Evolutionary conservation across 2,797 vertebrate genomes (phyloP).

Genomic region (Fundulus diaphanus): DNA sequence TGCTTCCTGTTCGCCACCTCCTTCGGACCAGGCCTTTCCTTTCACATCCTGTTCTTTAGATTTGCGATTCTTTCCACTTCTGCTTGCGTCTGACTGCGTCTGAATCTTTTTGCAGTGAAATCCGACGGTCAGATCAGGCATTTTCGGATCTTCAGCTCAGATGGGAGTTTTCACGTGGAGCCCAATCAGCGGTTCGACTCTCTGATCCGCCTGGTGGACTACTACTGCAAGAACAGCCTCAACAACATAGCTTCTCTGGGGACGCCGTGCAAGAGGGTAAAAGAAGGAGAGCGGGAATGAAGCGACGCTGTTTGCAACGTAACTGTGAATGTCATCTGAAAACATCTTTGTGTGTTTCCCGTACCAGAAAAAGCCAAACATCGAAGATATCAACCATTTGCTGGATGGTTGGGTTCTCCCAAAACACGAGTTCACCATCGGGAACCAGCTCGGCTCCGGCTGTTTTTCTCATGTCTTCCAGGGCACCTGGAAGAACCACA

Average conservation of each 20-base stretch:
- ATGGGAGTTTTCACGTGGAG: conserved; percentile 61
- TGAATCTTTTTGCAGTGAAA: conserved; percentile 70
- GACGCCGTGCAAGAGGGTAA: conserved; percentile 70
- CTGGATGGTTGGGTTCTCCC: conserved; percentile 86
- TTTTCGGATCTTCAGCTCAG: conserved; percentile 76
- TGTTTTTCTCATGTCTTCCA: conserved; percentile 84
- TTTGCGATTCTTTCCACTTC: background rate
- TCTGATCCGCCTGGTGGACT: conserved; percentile 73
- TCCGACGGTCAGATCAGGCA: conserved; percentile 71
- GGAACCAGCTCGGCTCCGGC: conserved; percentile 79
- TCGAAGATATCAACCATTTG: conserved; percentile 68
- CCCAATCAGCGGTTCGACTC: conserved; percentile 58
- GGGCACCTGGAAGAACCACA: conserved; percentile 83
- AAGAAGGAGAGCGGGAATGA: conserved; percentile 6
- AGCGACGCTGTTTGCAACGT: background rate
- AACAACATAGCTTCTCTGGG: conserved; percentile 55
- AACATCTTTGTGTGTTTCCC: background rate
- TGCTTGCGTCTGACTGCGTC: background rate
- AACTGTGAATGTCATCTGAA: background rate
- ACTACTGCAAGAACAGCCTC: conserved; percentile 71
- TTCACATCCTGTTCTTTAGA: background rate
- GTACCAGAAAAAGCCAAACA: conserved; percentile 72
- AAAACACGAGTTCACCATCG: conserved; percentile 81
- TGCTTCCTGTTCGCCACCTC: background rate
- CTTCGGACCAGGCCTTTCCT: background rate